Evolutionary conservation across 2,888 invertebrate species (phyloP), one percentile per base, ranked within the genome.

Genomic region (Boloria selene): DNA sequence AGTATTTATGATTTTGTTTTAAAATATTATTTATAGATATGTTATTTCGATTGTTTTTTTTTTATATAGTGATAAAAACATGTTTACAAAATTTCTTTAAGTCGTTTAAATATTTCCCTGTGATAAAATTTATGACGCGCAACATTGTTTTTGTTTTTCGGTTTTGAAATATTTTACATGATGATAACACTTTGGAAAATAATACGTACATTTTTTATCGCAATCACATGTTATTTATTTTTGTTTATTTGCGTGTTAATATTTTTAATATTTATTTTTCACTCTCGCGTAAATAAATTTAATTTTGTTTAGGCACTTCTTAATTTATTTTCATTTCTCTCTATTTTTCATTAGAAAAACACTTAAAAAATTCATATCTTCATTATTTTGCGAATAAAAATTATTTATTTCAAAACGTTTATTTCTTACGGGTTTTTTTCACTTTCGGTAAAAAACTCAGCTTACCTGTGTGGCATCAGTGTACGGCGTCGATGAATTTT

Each of bases 391-490:
- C 13, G 7, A 38, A 47, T 47, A 47, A n/a, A 14, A n/a, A n/a
- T n/a, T 47, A 1, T 47, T 49, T 16, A 16, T 49, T 7, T 49
- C 16, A 16, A 38, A 38, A 7, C 1, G 10, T 38, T 10, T 10
- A 38, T 38, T 38, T 38, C 31, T 38, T 10, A 38, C 31, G 31
- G 31, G 2, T 38, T 38, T 38, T 38, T 38, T 38, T 38, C 31
- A 38, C 31, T 38, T 38, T 7, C 7, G 31, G 10, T 10, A 38
- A 38, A 38, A 38, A 38, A 38, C 31, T 10, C 31, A 38, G 31
- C 95, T 95, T 93, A 97, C 97, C 97, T 97, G 97, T 79, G 99
- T 99, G 72, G 99, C 99, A 94, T 99, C 99, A 82, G 98, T 97
- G 93, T 99, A 99, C 69, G 99, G 99, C 69, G 98, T 99, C 63